Conservation (phyloP, 2,888 invertebrate species). For the Beris chalybata region DNA sequence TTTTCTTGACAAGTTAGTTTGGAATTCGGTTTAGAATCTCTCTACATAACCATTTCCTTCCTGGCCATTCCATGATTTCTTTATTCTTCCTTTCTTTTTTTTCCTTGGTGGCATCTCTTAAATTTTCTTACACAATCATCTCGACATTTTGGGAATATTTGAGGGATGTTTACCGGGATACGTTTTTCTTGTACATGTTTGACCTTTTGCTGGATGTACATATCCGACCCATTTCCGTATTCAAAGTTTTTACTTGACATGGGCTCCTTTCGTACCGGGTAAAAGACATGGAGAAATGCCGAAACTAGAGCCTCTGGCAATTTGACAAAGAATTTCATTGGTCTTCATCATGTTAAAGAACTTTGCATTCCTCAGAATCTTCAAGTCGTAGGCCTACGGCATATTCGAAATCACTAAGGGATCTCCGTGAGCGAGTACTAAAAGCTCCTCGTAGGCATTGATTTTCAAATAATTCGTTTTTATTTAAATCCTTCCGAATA, state of each 20-base stretch:
- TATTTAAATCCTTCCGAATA: too few species aligned
- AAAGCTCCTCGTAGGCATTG: too few species aligned
- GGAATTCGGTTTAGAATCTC: too few species aligned
- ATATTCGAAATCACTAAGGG: not conserved
- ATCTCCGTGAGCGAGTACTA: too few species aligned
- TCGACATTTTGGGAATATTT: conserved; percentile 5
- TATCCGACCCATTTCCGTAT: not conserved
- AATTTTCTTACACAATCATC: conserved; percentile 2
- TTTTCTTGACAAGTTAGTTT: too few species aligned
- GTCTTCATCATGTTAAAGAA: conserved; percentile 1
- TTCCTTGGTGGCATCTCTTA: too few species aligned
- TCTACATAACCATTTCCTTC: too few species aligned
- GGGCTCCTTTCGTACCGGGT: not conserved
- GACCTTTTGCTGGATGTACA: conserved; percentile 1
- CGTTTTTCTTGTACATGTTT: conserved; percentile 2
- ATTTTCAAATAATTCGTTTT: too few species aligned
- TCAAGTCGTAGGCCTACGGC: conserved; percentile 1
- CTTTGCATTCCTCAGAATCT: conserved; percentile 9
- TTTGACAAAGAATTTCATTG: conserved; percentile 21
- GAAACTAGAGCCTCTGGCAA: conserved; percentile 14
- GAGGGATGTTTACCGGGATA: not conserved
- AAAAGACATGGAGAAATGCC: not conserved
- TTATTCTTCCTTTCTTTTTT: too few species aligned
- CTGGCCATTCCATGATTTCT: too few species aligned
- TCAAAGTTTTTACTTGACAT: not conserved